Conservation (phyloP, 2,888 invertebrate genomes). For the Chloroclysta siterata region DNA sequence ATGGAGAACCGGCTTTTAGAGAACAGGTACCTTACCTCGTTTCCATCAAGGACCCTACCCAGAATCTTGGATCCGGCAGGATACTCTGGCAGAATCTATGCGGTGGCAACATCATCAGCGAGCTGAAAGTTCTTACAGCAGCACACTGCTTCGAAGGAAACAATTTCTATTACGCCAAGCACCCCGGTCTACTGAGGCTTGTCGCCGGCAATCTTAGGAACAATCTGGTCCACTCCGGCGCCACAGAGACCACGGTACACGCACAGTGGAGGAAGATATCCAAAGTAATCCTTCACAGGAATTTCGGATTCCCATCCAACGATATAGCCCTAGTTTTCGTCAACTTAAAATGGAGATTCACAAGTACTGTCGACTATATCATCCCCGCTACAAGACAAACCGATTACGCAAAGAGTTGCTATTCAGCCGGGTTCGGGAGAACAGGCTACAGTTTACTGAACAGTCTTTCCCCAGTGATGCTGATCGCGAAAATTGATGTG, state of each 20-base stretch:
- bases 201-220: constrained; percentile 60
- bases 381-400: constrained; percentile 41
- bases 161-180: constrained; percentile 51
- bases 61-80: constrained; percentile 23
- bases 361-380: constrained; percentile 44
- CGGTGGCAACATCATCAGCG: constrained; percentile 66
- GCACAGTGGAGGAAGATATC: constrained; percentile 50
- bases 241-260: constrained; percentile 41
- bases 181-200: constrained; percentile 48
- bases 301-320: constrained; percentile 51
- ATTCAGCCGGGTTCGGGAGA: constrained; percentile 61
- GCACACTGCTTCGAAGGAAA: constrained; percentile 71
- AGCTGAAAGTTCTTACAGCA: constrained; percentile 58
- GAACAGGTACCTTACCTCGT: constrained; percentile 64
- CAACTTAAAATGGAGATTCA: constrained; percentile 49
- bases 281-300: constrained; percentile 40
- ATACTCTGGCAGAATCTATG: constrained; percentile 62
- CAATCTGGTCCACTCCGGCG: constrained; percentile 48
- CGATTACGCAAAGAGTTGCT: constrained; percentile 55
- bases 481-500: constrained; percentile 53
- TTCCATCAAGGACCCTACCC: constrained; percentile 59
- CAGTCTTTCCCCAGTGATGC: constrained; percentile 47
- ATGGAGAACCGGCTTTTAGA: constrained; percentile 51
- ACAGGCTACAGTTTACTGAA: constrained; percentile 33
- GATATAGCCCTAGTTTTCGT: constrained; percentile 61